phyloP scores from a whole-genome alignment of 2,888 invertebrate species.

The Pemphredon lugubris region DNA sequence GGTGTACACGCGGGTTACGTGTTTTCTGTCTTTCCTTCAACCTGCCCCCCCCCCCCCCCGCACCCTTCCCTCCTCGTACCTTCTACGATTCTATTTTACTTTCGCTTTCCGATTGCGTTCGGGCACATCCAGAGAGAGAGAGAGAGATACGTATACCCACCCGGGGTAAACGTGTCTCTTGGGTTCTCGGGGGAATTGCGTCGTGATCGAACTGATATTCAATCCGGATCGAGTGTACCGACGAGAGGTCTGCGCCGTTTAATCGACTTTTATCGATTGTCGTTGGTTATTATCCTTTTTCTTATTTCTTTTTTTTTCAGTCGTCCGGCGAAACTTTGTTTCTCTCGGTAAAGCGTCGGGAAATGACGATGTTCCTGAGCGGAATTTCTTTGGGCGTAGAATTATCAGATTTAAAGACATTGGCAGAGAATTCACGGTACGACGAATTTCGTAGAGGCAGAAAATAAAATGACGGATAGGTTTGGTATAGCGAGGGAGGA shows the following conservation, averaged over 20 bases:
- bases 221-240: constrained; percentile 52
- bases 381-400: background rate
- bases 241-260: constrained; percentile 32
- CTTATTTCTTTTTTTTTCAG: too few species aligned
- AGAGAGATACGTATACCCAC: background rate
- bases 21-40: background rate
- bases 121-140: background rate
- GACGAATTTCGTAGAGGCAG: too few species aligned
- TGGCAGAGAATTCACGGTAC: too few species aligned
- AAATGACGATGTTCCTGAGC: too few species aligned
- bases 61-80: background rate
- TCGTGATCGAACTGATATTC: constrained; percentile 59
- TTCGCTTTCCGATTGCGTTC: background rate
- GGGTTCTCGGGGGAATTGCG: constrained; percentile 44
- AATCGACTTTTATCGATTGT: constrained; percentile 47
- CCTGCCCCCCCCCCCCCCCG: background rate
- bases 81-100: background rate
- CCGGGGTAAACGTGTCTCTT: constrained; percentile 3
- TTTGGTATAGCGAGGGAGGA: too few species aligned
- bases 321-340: background rate
- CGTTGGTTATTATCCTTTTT: too few species aligned
- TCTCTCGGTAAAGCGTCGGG: too few species aligned
- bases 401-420: background rate
- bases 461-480: too few species aligned
- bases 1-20: background rate